Evolutionary conservation across 2,888 invertebrate species (phyloP).

Genomic region (Drosophila crucigera): DNA sequence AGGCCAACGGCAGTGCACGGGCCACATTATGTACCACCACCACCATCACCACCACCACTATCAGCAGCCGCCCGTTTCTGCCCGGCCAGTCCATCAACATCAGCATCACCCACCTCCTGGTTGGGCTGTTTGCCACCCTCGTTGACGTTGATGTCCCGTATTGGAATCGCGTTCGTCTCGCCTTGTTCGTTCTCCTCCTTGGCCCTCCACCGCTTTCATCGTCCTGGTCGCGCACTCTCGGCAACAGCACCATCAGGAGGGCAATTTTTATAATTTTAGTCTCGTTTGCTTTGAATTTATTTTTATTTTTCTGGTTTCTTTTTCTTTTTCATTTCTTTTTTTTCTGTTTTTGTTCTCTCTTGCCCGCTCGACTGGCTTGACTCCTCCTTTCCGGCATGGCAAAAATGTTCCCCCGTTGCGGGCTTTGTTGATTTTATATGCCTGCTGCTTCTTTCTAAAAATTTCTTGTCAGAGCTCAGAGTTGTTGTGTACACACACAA

Average conservation of each 20-base stretch:
- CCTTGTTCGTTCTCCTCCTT: constrained; percentile 42
- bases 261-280: constrained; percentile 83
- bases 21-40: constrained; percentile 71
- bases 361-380: constrained; percentile 54
- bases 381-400: constrained; percentile 63
- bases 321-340: constrained; percentile 30
- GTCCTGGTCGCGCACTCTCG: constrained; percentile 60
- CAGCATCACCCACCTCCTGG: constrained; percentile 46
- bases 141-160: constrained; percentile 81
- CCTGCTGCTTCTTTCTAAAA: constrained; percentile 63
- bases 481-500: constrained; percentile 41
- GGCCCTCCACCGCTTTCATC: constrained; percentile 10
- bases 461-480: constrained; percentile 59
- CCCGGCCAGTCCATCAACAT: constrained; percentile 54
- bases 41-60: constrained; percentile 34
- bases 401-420: constrained; percentile 53
- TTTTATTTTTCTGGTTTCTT: constrained; percentile 65
- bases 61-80: constrained; percentile 11
- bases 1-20: constrained; percentile 57
- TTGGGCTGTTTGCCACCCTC: constrained; percentile 62
- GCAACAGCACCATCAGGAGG: constrained; percentile 67
- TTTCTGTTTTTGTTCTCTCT: constrained; percentile 32
- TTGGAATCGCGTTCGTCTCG: constrained; percentile 79
- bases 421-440: constrained; percentile 58
- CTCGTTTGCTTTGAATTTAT: constrained; percentile 82